Evolutionary conservation across 2,113 vertebrate species (phyloP).

Genomic region (Gopherus evgoodei): DNA sequence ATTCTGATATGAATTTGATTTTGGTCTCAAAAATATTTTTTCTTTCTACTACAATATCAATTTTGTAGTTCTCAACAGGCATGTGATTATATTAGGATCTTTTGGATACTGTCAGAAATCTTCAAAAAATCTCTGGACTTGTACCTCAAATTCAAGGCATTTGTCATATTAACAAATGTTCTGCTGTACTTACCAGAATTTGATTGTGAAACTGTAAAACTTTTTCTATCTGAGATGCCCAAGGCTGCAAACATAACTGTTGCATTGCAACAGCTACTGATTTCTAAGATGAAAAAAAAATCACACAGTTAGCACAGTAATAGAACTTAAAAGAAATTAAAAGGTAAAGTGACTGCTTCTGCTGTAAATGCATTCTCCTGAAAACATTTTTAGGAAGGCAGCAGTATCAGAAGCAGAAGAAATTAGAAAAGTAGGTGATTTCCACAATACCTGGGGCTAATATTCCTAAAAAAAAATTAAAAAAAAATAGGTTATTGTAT

Average conservation of each 20-base stretch:
- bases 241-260: constrained; percentile 60
- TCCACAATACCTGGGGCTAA: not conserved
- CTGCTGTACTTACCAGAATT: constrained; percentile 55
- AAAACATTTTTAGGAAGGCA: not conserved
- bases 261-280: constrained; percentile 40
- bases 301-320: not conserved
- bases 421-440: not conserved
- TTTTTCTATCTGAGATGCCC: constrained; percentile 68
- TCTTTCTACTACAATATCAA: not conserved
- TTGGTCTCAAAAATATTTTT: not conserved
- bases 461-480: not conserved
- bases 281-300: constrained; percentile 58
- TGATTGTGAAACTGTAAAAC: constrained; percentile 68
- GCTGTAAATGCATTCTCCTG: not conserved
- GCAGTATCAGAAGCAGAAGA: not conserved
- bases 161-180: not conserved
- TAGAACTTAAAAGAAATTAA: not conserved
- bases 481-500: not conserved
- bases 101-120: not conserved
- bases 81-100: not conserved
- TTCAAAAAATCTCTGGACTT: not conserved
- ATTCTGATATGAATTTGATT: not conserved
- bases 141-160: not conserved
- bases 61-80: not conserved
- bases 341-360: not conserved